A percentile compares a stretch with the other conserved stretches of the same genome.
Conservation (phyloP, 2,113 vertebrate genomes). For the Astur gentilis region DNA sequence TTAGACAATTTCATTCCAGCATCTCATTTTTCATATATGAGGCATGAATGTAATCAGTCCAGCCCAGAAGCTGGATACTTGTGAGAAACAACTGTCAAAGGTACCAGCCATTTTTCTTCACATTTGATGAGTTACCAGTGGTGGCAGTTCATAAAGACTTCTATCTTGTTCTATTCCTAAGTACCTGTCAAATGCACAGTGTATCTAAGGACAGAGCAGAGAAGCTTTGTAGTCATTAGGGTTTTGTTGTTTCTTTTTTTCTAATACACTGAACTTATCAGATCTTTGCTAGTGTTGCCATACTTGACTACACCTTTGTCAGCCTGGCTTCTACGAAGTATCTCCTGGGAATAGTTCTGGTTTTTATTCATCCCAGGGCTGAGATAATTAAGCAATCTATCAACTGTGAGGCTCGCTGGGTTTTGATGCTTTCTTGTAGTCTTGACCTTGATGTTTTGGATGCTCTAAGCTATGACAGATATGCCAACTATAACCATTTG, state of each 20-base stretch:
- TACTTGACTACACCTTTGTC: conserved; percentile 59
- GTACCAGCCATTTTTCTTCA: conserved; percentile 1
- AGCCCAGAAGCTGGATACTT: conserved; percentile 3
- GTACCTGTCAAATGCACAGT: conserved; percentile 1
- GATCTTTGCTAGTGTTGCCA: background rate
- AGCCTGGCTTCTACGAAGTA: background rate
- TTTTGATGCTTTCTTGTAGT: conserved; percentile 42
- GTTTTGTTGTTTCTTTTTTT: background rate
- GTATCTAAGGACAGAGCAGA: background rate
- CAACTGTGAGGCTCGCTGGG: background rate
- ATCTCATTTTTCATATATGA: conserved; percentile 35
- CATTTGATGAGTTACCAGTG: background rate
- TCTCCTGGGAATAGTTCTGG: conserved; percentile 12
- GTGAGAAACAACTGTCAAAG: background rate
- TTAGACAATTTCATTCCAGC: conserved; percentile 5
- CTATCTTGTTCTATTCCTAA: conserved; percentile 1
- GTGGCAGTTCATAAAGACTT: conserved; percentile 7
- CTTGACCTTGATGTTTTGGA: conserved; percentile 61
- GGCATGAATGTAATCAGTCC: conserved; percentile 5
- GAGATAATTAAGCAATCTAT: conserved; percentile 72
- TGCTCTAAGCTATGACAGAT: conserved; percentile 41
- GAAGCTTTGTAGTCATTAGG: background rate
- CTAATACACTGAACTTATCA: conserved; percentile 32
- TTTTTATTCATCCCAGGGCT: conserved; percentile 40
- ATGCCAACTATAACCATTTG: conserved; percentile 14